Percentiles rank a stretch among this genome's conserved stretches.
phyloP scores from a whole-genome alignment of 2,797 vertebrate species.

The Furcifer pardalis region DNA sequence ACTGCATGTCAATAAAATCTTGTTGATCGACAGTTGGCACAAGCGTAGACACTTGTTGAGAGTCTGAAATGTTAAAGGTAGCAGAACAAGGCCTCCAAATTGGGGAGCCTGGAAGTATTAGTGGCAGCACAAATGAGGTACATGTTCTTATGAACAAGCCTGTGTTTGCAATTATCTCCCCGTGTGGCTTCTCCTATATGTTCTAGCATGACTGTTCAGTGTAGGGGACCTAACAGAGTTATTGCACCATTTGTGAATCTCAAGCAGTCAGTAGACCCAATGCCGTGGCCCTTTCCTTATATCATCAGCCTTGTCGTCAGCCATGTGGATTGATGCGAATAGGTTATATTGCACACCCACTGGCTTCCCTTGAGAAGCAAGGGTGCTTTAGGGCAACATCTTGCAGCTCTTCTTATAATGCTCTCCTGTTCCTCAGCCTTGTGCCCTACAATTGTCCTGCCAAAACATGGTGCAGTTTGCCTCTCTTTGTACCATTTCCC shows the following conservation, averaged over 20 bases:
- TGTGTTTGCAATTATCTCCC: not conserved
- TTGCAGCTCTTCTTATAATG: not conserved
- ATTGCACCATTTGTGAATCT: not conserved
- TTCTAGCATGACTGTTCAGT: no score
- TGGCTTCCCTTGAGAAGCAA: not conserved
- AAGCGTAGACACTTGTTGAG: not conserved
- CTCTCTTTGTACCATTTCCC: no score
- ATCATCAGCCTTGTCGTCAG: no score
- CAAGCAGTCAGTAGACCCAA: no score
- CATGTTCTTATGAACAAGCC: no score
- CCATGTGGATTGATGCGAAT: no score
- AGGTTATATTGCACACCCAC: no score
- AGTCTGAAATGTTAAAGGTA: not conserved
- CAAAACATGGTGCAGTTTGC: not conserved
- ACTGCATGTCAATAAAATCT: not conserved
- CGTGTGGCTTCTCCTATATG: not conserved
- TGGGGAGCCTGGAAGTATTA: not conserved
- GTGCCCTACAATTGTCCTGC: not conserved
- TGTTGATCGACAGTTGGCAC: not conserved
- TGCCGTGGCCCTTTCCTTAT: no score
- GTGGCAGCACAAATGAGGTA: not conserved
- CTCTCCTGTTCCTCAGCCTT: not conserved
- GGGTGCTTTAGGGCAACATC: not conserved
- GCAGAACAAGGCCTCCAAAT: not conserved
- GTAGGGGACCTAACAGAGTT: no score